Conservation (phyloP, 1,140 invertebrate genomes). For the Drosophila persimilis region DNA sequence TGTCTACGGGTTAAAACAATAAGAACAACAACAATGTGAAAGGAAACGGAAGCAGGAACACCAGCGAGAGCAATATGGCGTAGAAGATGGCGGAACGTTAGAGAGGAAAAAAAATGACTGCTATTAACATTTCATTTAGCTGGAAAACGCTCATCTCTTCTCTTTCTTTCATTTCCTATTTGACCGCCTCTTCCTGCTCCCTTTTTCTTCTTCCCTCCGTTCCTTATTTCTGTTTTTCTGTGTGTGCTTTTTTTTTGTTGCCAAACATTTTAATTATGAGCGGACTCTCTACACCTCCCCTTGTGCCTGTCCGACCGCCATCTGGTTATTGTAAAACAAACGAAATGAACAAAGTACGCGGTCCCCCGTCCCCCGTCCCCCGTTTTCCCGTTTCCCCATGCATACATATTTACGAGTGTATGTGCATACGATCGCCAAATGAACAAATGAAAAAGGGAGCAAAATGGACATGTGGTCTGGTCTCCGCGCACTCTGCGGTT, state of each 20-base stretch:
- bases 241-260: background rate
- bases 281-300: constrained; percentile 20
- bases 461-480: constrained; percentile 60
- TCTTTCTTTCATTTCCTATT: constrained; percentile 43
- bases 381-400: background rate
- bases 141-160: constrained; percentile 54
- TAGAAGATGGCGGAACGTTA: constrained; percentile 3
- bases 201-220: background rate
- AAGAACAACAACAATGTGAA: constrained; percentile 1
- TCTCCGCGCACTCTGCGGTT: constrained; percentile 64
- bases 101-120: constrained; percentile 47
- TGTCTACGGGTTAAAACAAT: constrained; percentile 16
- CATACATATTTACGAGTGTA: no score
- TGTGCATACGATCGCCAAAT: constrained; percentile 50
- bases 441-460: constrained; percentile 70
- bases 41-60: background rate
- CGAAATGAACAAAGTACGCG: constrained; percentile 68
- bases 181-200: constrained; percentile 26
- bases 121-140: constrained; percentile 72
- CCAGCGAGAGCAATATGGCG: background rate
- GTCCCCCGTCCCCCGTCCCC: no score
- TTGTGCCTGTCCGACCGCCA: background rate
- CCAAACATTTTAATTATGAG: constrained; percentile 73
- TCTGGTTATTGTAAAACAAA: constrained; percentile 72
- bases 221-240: background rate